Conservation (phyloP, 2,797 vertebrate species). For the Platalea minor region DNA sequence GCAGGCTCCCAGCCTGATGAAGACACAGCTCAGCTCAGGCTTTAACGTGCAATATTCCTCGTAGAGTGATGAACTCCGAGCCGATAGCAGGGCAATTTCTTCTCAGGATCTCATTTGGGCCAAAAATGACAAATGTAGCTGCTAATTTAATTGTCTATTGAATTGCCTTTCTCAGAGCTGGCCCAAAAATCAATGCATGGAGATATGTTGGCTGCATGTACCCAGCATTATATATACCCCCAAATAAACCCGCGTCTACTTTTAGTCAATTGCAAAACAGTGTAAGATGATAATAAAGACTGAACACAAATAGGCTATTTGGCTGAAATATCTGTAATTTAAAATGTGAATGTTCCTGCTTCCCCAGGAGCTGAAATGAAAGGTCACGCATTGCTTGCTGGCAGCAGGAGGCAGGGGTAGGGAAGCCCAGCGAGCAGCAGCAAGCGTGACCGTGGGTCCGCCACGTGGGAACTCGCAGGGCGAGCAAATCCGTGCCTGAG, state of each 20-base stretch:
- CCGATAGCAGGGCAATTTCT: background rate
- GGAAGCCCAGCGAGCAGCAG: background rate
- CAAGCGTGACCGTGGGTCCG: background rate
- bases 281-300: background rate
- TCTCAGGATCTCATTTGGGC: slow-evolving; percentile 1
- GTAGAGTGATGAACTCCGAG: background rate
- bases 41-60: background rate
- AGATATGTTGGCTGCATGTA: background rate
- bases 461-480: fast-evolving
- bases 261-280: background rate
- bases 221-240: background rate
- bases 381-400: background rate
- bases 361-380: background rate
- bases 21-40: background rate
- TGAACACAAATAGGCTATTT: background rate
- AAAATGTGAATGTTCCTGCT: background rate
- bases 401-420: background rate
- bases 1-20: background rate
- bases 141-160: slow-evolving; percentile 50
- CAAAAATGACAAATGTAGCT: slow-evolving; percentile 18
- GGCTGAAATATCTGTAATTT: background rate
- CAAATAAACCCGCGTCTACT: background rate
- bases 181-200: slow-evolving; percentile 29
- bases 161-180: slow-evolving; percentile 21
- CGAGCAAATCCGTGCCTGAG: background rate